Evolutionary conservation across 1,140 invertebrate species (phyloP).

Genomic region (Ostrea edulis): DNA sequence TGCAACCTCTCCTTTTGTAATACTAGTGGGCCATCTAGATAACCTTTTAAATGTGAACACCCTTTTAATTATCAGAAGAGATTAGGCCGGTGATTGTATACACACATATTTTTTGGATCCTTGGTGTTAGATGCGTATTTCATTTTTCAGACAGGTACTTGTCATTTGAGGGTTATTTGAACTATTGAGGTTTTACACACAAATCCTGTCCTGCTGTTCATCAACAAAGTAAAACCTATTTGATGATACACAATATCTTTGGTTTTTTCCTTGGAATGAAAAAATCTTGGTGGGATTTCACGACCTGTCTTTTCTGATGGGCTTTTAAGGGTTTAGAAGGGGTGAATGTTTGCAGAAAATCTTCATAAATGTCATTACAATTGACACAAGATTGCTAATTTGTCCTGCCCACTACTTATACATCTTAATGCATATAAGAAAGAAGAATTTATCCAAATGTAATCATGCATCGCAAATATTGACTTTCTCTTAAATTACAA

Average conservation of each 20-base stretch:
- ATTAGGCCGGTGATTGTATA: neutral
- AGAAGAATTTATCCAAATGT: neutral
- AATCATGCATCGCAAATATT: neutral
- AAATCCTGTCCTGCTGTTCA: conserved; percentile 21
- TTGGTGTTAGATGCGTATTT: neutral
- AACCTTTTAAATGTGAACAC: conserved; percentile 12
- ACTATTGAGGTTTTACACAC: neutral
- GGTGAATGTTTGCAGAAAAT: conserved; percentile 13
- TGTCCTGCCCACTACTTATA: neutral
- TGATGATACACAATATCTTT: conserved; percentile 12
- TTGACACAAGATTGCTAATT: neutral
- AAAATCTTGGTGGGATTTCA: neutral
- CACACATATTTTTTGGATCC: neutral
- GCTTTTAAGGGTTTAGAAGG: neutral
- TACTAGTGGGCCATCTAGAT: neutral
- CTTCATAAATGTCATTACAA: neutral
- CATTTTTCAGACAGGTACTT: conserved; percentile 12
- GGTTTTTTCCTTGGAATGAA: neutral
- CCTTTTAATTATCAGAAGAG: conserved; percentile 7
- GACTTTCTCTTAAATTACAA: neutral
- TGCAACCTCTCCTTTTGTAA: neutral
- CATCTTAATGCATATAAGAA: neutral
- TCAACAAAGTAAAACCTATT: neutral
- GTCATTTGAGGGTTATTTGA: neutral
- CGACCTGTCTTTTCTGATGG: neutral